These are phyloP conservation scores for Oedothorax gibbosus DNA, from an alignment of 1,140 invertebrate genomes.

Conservation along the genomic window DNA sequence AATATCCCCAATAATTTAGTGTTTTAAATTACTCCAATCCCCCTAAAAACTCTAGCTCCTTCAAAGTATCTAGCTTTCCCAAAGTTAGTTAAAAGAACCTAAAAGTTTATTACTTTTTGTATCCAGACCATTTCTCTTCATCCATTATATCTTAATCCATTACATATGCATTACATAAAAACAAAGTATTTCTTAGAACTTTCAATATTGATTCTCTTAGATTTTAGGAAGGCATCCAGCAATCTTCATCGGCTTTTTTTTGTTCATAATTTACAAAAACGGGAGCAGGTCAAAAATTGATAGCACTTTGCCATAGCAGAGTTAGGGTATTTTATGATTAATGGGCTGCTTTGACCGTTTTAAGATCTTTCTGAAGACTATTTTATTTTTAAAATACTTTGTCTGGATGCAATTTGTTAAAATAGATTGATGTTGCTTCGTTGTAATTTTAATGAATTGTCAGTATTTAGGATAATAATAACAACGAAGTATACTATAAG, in stretches of 20 bases:
- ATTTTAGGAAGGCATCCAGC: not conserved
- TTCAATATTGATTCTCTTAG: constrained; percentile 35
- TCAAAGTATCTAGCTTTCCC: not conserved
- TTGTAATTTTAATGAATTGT: no score
- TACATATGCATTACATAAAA: not conserved
- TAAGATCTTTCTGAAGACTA: not conserved
- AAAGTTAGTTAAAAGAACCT: not conserved
- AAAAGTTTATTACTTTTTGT: not conserved
- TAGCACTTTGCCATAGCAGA: constrained; percentile 25
- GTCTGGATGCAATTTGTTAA: constrained; percentile 10
- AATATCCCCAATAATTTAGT: no score
- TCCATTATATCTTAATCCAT: constrained; percentile 16
- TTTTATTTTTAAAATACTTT: not conserved
- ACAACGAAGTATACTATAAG: no score
- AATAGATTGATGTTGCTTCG: constrained; percentile 23
- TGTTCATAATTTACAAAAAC: constrained; percentile 2
- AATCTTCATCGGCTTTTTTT: constrained; percentile 14
- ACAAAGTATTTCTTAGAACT: not conserved
- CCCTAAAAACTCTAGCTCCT: not conserved
- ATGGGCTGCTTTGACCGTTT: constrained; percentile 17
- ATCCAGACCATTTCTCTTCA: not conserved
- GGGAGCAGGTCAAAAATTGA: constrained; percentile 47
- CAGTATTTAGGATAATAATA: no score
- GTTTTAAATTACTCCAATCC: no score
- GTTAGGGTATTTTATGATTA: constrained; percentile 36